Evolutionary conservation across 2,113 vertebrate genomes (phyloP).

Genomic region (Alethe castanea): DNA sequence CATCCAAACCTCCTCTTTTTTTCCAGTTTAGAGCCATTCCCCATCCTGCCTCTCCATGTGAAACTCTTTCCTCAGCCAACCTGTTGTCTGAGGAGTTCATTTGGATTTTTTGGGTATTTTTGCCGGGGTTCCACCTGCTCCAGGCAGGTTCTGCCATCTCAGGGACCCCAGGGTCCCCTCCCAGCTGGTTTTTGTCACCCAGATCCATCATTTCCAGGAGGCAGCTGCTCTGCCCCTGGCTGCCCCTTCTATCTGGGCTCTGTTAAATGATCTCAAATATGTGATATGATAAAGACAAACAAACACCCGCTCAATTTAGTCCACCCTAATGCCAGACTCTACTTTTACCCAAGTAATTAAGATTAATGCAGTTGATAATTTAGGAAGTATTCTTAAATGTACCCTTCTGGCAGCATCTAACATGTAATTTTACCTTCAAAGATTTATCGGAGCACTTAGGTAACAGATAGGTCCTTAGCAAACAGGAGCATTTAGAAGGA

Average conservation of each 20-base stretch:
- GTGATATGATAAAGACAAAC: slow-evolving; percentile 64
- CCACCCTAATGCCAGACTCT: slow-evolving; percentile 63
- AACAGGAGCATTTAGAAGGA: slow-evolving; percentile 68
- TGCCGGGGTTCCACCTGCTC: fast-evolving
- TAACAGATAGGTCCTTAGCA: slow-evolving; percentile 74
- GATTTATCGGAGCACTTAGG: slow-evolving; percentile 73
- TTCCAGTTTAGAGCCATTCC: neutral
- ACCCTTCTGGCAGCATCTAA: slow-evolving; percentile 64
- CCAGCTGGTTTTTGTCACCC: slow-evolving; percentile 1
- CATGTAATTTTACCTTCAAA: slow-evolving; percentile 74
- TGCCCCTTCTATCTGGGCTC: slow-evolving; percentile 52
- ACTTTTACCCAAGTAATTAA: slow-evolving; percentile 79
- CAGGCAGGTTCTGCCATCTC: neutral
- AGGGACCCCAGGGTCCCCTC: neutral
- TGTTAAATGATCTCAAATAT: slow-evolving; percentile 70
- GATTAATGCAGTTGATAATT: slow-evolving; percentile 82
- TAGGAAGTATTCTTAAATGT: slow-evolving; percentile 63
- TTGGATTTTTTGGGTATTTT: neutral
- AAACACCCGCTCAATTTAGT: slow-evolving; percentile 46
- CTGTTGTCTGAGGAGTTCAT: fast-evolving
- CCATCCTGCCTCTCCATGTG: neutral
- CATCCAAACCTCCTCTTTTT: neutral
- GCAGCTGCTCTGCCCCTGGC: neutral
- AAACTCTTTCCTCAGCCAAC: neutral
- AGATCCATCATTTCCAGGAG: neutral